Conservation (phyloP, 2,113 vertebrate species). For the Micromys minutus region DNA sequence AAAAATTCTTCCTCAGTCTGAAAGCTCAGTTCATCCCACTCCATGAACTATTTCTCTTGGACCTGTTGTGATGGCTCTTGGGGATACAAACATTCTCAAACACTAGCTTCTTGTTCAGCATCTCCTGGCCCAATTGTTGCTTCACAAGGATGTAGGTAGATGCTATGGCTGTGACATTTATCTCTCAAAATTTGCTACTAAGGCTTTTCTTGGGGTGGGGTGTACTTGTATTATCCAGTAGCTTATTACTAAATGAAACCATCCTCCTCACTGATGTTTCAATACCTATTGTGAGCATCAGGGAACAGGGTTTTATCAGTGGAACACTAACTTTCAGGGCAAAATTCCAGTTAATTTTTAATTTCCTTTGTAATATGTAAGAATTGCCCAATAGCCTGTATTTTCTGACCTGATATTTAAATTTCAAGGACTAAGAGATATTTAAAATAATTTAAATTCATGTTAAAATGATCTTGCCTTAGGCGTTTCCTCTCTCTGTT, state of each 20-base stretch:
- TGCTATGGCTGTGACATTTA: neutral
- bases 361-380: neutral
- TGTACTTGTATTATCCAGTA: neutral
- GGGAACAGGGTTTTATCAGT: accelerated
- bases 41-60: neutral
- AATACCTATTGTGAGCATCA: neutral
- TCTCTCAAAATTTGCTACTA: neutral
- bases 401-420: neutral
- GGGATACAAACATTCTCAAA: neutral
- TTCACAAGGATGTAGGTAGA: neutral
- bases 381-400: neutral
- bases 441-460: neutral
- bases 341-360: neutral
- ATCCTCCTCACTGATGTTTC: neutral
- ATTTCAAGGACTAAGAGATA: neutral
- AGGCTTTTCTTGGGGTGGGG: neutral
- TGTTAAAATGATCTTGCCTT: neutral
- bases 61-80: too few species aligned
- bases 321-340: neutral
- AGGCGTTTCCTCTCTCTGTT: neutral
- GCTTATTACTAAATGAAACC: neutral
- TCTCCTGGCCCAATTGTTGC: neutral
- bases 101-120: neutral
- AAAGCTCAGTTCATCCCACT: neutral
- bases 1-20: neutral